Evolutionary conservation across 2,797 vertebrate species (phyloP).

Genomic region (Pangasius krempfi): DNA sequence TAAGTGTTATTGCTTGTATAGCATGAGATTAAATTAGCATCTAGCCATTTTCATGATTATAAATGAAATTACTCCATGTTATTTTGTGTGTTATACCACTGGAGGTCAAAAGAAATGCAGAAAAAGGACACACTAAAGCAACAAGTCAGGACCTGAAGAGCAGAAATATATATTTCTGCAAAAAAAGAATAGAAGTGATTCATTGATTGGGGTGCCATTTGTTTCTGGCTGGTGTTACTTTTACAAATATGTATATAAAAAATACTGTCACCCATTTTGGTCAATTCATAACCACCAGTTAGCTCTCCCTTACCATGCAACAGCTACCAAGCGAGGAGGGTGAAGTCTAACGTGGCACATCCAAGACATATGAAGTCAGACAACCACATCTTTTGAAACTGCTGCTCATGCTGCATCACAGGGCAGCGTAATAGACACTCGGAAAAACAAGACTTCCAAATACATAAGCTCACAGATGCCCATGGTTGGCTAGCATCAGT

Average conservation of each 20-base stretch:
- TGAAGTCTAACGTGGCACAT: not conserved
- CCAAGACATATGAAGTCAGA: not conserved
- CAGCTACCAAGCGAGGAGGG: not conserved
- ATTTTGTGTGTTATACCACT: not conserved
- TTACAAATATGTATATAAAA: not conserved
- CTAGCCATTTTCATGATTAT: constrained; percentile 10
- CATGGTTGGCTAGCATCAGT: not conserved
- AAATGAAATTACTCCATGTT: not conserved
- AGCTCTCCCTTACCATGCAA: not conserved
- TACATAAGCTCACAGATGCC: not conserved
- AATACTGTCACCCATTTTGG: not conserved
- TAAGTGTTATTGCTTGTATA: constrained; percentile 1
- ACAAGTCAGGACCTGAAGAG: not conserved
- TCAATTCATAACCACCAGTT: not conserved
- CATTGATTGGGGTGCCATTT: not conserved
- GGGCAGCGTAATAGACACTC: not conserved
- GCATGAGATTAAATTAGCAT: not conserved
- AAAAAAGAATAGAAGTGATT: not conserved
- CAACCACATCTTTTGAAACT: not conserved
- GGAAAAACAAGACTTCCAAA: not conserved
- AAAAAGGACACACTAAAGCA: not conserved
- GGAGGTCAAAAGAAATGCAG: not conserved
- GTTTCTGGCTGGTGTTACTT: not conserved
- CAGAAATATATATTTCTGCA: not conserved
- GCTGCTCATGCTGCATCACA: not conserved